Evolutionary conservation across 2,888 invertebrate genomes (phyloP).

Genomic region (Atethmia centrago): DNA sequence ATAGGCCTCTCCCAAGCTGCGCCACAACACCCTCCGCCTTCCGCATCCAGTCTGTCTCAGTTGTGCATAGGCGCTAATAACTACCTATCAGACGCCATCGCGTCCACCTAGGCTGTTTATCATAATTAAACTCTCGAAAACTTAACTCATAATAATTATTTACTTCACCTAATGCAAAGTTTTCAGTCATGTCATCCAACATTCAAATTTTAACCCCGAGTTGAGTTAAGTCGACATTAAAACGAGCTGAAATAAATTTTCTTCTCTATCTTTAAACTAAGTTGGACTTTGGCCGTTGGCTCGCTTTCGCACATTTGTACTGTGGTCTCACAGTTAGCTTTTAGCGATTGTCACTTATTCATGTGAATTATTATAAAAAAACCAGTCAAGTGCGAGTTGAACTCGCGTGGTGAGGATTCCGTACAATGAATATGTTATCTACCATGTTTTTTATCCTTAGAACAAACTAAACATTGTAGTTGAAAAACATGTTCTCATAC

Average conservation of each 20-base stretch:
- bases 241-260: conserved; percentile 48
- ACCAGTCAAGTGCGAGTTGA: too few species aligned
- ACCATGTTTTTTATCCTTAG: too few species aligned
- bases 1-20: too few species aligned
- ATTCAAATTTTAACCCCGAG: conserved; percentile 26
- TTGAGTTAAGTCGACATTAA: conserved; percentile 39
- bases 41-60: too few species aligned
- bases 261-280: conserved; percentile 34
- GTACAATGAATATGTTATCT: too few species aligned
- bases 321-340: conserved; percentile 10
- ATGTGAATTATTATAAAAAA: too few species aligned
- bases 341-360: conserved; percentile 9
- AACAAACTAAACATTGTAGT: too few species aligned
- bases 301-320: conserved; percentile 19
- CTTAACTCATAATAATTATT: conserved; percentile 22
- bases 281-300: conserved; percentile 26
- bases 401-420: too few species aligned
- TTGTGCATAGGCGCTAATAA: background rate
- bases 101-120: background rate
- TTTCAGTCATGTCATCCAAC: conserved; percentile 23
- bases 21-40: too few species aligned
- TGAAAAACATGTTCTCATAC: too few species aligned
- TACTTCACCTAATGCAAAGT: conserved; percentile 29
- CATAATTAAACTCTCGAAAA: background rate
- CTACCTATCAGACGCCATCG: background rate